Conservation (phyloP, 2,113 vertebrate genomes). For the Falco punctatus region DNA sequence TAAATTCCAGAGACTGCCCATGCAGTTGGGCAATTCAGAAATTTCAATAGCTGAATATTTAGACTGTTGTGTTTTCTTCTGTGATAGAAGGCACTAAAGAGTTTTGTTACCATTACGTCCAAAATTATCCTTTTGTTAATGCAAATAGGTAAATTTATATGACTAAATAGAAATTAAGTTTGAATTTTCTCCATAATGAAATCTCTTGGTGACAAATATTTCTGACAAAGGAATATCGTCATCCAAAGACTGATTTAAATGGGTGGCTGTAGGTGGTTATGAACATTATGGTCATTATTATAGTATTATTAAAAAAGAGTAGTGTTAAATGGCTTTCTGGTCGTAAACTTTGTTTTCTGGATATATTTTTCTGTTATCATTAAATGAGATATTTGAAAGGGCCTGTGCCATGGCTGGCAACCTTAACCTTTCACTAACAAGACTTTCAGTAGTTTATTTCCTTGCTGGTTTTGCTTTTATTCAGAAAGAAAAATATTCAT, state of each 20-base stretch:
- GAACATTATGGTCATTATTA: neutral
- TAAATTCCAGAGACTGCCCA: neutral
- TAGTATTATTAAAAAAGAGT: neutral
- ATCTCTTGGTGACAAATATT: accelerated
- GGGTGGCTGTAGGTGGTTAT: neutral
- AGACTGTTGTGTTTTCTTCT: neutral
- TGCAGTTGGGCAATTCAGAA: neutral
- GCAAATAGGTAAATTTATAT: neutral
- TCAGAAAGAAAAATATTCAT: neutral
- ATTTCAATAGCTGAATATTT: neutral
- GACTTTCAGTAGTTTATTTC: neutral
- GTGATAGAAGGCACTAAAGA: neutral
- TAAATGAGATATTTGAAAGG: neutral
- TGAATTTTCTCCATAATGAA: neutral
- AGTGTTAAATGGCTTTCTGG: neutral
- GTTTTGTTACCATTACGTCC: neutral
- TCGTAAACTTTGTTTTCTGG: neutral
- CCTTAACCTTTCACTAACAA: neutral
- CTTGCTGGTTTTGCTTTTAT: neutral
- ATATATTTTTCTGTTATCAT: neutral
- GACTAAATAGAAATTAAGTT: neutral
- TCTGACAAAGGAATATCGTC: neutral
- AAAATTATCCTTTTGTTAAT: neutral
- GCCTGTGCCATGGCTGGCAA: neutral
- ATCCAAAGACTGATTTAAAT: neutral